These are phyloP conservation scores for Pandion haliaetus DNA, from an alignment of 2,113 vertebrate genomes.

Conservation along the genomic window DNA sequence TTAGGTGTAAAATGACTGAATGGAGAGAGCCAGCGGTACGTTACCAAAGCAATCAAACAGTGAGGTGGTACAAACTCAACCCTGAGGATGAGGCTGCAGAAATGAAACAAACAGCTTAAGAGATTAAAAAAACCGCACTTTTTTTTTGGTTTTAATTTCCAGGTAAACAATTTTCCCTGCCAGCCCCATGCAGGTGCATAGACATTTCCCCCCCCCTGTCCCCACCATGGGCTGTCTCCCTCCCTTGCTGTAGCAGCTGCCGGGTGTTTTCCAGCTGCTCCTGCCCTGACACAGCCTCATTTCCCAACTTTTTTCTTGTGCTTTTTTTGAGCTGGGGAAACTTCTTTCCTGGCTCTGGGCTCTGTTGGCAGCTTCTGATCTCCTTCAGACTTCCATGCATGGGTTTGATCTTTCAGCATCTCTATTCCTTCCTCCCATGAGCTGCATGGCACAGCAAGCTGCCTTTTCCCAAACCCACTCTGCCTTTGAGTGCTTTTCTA, in stretches of 20 bases:
- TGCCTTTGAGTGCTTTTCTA: background rate
- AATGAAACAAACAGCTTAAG: background rate
- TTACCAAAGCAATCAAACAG: background rate
- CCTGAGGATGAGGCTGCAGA: background rate
- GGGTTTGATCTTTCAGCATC: background rate
- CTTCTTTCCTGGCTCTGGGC: background rate
- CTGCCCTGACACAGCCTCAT: background rate
- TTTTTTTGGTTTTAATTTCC: background rate
- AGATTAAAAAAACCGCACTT: background rate
- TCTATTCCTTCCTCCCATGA: background rate
- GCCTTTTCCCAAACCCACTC: background rate
- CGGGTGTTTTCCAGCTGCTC: rapidly evolving
- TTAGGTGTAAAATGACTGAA: background rate
- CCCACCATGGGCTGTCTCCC: rapidly evolving
- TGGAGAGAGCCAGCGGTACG: background rate
- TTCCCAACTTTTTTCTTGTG: background rate
- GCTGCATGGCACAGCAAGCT: background rate
- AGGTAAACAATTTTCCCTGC: background rate
- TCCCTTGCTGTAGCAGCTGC: background rate
- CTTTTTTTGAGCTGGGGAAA: background rate
- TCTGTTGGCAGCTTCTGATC: background rate
- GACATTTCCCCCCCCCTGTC: background rate
- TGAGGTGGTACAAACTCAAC: background rate
- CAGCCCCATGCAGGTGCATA: background rate
- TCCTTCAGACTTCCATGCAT: background rate